A percentile compares a stretch with the other conserved stretches of the same genome.
Conservation (phyloP, 2,797 vertebrate genomes). For the Sitta carolinensis region DNA sequence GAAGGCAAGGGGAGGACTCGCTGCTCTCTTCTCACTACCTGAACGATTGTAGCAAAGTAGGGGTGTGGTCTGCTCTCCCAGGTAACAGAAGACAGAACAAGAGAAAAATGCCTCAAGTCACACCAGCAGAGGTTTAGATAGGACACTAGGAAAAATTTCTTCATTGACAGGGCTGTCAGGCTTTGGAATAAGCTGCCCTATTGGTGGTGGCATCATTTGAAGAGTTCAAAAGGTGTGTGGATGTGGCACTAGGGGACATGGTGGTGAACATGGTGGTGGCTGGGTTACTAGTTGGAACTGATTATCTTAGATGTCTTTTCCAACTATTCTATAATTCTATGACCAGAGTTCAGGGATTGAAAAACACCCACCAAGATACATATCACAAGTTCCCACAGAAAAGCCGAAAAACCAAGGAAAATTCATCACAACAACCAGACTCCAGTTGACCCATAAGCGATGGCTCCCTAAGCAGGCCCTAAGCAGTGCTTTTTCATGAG, state of each 20-base stretch:
- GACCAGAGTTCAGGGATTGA: not conserved
- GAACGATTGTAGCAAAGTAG: not conserved
- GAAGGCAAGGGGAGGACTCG: not conserved
- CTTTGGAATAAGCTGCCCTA: not conserved
- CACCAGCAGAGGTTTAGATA: not conserved
- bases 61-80: not conserved
- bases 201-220: not conserved
- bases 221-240: not conserved
- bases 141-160: not conserved
- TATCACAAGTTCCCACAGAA: not conserved
- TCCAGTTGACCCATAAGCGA: fast-evolving
- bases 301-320: not conserved
- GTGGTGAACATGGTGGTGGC: not conserved
- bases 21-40: not conserved
- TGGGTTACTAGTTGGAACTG: not conserved
- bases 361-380: not conserved
- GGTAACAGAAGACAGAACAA: too few species aligned
- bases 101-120: not conserved
- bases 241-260: not conserved
- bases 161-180: not conserved
- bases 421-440: not conserved
- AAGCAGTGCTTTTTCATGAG: not conserved
- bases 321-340: not conserved
- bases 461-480: not conserved
- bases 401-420: not conserved